phyloP scores from a whole-genome alignment of 2,797 vertebrate species.

The Cichlasoma orientale region DNA sequence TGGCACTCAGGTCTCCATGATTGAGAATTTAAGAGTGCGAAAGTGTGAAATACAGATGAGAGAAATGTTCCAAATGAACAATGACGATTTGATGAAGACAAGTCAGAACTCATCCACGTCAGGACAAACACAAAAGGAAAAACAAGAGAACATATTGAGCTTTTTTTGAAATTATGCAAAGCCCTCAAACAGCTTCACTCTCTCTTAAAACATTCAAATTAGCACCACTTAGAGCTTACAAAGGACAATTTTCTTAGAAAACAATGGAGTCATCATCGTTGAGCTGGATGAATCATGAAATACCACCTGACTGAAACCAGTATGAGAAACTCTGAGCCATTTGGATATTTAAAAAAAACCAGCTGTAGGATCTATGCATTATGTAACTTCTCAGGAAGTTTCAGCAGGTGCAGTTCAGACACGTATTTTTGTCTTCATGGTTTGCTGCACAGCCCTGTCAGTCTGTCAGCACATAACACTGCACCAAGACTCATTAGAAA shows the following conservation, averaged over 20 bases:
- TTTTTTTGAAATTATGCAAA: not conserved
- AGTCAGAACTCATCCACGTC: conserved; percentile 10
- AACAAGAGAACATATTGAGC: not conserved
- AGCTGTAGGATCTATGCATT: conserved; percentile 25
- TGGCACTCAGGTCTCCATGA: not conserved
- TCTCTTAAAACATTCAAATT: not conserved
- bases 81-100: conserved; percentile 12
- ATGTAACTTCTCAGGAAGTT: conserved; percentile 9
- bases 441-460: conserved; percentile 1
- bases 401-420: conserved; percentile 11
- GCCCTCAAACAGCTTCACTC: not conserved
- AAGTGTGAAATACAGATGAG: not conserved
- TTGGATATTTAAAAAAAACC: not conserved
- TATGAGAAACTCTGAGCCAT: not conserved
- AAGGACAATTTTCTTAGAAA: not conserved
- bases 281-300: conserved; percentile 15
- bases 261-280: conserved; percentile 12
- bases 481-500: not conserved
- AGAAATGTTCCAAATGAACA: not conserved
- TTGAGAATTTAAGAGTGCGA: not conserved
- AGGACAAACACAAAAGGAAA: not conserved
- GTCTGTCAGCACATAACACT: not conserved
- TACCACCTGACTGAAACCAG: not conserved
- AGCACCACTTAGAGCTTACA: conserved; percentile 1
- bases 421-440: conserved; percentile 7